phyloP scores from a whole-genome alignment of 92 coral and sea anemone species.

The Phenganax subtilis region DNA sequence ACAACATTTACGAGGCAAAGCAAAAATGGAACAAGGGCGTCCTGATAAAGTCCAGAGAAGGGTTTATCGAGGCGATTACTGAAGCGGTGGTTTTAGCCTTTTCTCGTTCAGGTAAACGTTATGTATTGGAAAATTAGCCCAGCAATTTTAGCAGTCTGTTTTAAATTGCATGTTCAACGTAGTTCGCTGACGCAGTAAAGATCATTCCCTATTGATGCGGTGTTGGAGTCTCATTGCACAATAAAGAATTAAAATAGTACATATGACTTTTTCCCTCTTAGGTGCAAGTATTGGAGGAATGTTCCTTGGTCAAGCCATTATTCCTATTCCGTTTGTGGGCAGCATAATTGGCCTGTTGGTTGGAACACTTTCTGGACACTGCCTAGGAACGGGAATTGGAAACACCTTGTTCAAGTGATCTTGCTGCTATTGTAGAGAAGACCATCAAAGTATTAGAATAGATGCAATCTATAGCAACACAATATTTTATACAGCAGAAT shows the following conservation, averaged over 20 bases:
- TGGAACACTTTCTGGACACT: conserved; percentile 1
- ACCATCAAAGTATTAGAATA: no score
- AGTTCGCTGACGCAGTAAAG: no score
- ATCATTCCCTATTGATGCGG: no score
- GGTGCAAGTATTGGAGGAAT: conserved; percentile 5
- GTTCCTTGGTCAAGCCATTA: not conserved
- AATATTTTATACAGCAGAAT: no score
- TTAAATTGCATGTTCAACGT: no score
- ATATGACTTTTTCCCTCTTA: not conserved
- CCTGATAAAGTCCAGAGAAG: not conserved
- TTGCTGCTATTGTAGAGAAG: not conserved
- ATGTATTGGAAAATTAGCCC: no score
- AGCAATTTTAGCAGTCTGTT: no score
- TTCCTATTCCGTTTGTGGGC: conserved; percentile 5
- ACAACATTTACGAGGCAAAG: conserved; percentile 9
- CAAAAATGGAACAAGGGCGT: not conserved
- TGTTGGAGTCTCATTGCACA: no score
- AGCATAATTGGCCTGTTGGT: not conserved
- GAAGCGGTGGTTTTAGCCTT: not conserved
- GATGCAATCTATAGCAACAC: no score
- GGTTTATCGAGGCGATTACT: not conserved
- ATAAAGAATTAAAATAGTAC: not conserved
- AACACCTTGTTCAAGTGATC: not conserved
- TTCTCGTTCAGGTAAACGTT: not conserved
- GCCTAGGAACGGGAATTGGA: not conserved